A percentile compares a stretch with the other conserved stretches of the same genome.
Conservation (phyloP, 2,888 invertebrate genomes). For the Alloscopus bannaensis region DNA sequence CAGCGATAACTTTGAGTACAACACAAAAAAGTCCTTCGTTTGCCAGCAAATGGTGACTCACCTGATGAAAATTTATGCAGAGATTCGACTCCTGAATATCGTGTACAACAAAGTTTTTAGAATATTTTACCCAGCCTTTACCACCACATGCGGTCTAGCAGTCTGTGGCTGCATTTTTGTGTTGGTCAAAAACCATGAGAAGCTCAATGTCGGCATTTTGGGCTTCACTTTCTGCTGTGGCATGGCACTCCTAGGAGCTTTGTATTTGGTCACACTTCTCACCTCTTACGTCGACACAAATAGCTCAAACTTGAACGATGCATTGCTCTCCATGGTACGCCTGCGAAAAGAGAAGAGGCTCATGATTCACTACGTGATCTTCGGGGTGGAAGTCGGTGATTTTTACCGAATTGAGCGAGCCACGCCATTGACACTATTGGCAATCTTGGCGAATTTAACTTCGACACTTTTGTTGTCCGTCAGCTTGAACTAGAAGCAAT, state of each 20-base stretch:
- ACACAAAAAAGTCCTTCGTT: too few relatives aligned
- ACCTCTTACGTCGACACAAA: background rate
- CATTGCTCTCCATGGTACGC: background rate
- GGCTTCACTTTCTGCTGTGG: background rate
- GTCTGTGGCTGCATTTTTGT: background rate
- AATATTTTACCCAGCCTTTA: conserved; percentile 9
- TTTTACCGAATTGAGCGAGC: background rate
- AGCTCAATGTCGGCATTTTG: background rate
- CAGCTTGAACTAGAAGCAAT: background rate
- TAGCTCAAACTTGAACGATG: background rate
- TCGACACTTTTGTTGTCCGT: too few relatives aligned
- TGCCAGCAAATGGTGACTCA: too few relatives aligned
- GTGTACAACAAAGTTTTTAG: background rate
- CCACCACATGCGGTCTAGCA: background rate
- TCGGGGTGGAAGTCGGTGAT: background rate
- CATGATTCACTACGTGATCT: background rate
- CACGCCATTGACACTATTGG: background rate
- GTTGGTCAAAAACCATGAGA: background rate
- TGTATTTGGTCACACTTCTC: background rate
- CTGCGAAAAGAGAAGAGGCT: background rate
- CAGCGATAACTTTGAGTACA: background rate
- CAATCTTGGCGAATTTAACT: too few relatives aligned
- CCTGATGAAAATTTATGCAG: too few relatives aligned
- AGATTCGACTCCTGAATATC: background rate
- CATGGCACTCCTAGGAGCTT: background rate